Evolutionary conservation across 2,888 invertebrate species (phyloP), one percentile per base, ranked within the genome.

Genomic region (Melipona bicolor): DNA sequence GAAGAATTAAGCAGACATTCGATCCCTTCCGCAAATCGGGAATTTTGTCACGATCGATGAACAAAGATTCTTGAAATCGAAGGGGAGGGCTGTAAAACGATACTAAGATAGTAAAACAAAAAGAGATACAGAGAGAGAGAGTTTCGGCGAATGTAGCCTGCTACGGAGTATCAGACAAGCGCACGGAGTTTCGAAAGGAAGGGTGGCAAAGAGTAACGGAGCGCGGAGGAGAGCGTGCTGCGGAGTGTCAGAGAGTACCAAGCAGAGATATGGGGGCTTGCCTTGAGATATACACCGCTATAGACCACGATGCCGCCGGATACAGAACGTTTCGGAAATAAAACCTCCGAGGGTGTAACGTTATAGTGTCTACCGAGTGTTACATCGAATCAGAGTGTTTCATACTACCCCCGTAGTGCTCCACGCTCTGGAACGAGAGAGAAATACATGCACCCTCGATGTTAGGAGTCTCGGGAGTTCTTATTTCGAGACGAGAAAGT

Each of bases 121-220:
- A 27, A 27, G 27, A 27, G 27, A 27, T 1, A 27, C 27, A 43
- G 64, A 24, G 56, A 19, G 64, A 65, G 36, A 43, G 9, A 78
- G 73, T 78, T 65, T 72, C 43, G 9, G 43, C 24, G 67, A 65
- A 56, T 36, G 50, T 64, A 71, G 43, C 59, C 52, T 59, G 71
- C 59, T 70, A 59, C 27, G 21, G 71, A 72, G 71, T 72, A 72
- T 72, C 86, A 72, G 71, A 81, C 54, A 70, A 56, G 56, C 50
- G 15, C 13, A 32, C 43, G 21, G 43, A 61, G 71, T 71, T 43
- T 24, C 5, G 56, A 43, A 43, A 32, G 71, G 54, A 17, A 24
- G 36, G 52, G 56, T 67, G 56, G 62, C 73, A 43, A 73, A 77
- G 62, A 64, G 77, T 73, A 62, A 62, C 62, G 21, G 27, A 61